Percentiles rank a stretch among this genome's conserved stretches.
These are phyloP conservation scores for Frankliniella fusca DNA, from an alignment of 2,888 invertebrate species.

Conservation along the genomic window DNA sequence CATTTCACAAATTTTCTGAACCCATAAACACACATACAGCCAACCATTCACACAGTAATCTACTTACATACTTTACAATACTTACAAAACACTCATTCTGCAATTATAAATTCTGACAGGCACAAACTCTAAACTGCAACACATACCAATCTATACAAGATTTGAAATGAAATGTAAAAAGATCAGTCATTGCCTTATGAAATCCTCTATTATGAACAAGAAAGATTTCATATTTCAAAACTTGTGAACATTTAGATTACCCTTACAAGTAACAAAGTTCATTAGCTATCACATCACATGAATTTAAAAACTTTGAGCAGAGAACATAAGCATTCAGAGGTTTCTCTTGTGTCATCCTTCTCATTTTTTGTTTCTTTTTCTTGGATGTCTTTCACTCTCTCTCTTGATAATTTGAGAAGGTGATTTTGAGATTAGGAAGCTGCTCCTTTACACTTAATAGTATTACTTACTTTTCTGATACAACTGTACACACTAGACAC, in stretches of 20 bases:
- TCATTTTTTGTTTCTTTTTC: too few relatives aligned
- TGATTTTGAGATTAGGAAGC: background rate
- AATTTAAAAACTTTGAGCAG: too few relatives aligned
- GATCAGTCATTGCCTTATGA: too few relatives aligned
- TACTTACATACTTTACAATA: conserved; percentile 1
- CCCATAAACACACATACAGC: background rate
- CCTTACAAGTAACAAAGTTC: too few relatives aligned
- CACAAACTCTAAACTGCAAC: background rate
- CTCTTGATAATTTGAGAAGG: too few relatives aligned
- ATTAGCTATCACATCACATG: too few relatives aligned
- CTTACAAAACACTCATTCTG: background rate
- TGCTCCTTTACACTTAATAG: background rate
- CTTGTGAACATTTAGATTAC: too few relatives aligned
- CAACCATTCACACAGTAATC: background rate
- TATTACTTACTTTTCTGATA: background rate
- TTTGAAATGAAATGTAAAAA: background rate
- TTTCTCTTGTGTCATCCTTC: too few relatives aligned
- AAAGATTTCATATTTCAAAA: too few relatives aligned
- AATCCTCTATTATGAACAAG: too few relatives aligned
- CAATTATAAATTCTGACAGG: background rate
- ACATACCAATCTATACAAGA: background rate
- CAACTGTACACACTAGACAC: background rate
- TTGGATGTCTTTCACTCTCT: too few relatives aligned
- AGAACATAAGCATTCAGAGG: too few relatives aligned
- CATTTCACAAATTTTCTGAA: background rate